phyloP scores from a whole-genome alignment of 2,113 vertebrate genomes.

The Aphyosemion australe region DNA sequence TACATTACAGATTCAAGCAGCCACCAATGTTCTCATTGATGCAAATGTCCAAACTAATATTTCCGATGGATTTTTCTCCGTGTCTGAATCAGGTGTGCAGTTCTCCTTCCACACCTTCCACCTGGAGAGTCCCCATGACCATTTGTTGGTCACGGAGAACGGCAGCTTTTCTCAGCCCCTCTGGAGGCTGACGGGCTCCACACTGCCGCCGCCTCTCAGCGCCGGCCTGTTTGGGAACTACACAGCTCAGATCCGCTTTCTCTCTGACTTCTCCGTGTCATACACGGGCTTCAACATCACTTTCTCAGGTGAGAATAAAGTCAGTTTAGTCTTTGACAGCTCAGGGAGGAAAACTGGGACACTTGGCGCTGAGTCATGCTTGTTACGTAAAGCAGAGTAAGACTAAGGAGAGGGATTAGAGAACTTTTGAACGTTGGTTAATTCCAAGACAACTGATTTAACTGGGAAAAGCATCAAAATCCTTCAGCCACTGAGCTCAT shows the following conservation, averaged over 20 bases:
- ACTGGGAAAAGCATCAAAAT: background rate
- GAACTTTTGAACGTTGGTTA: constrained; percentile 5
- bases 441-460: constrained; percentile 12
- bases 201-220: constrained; percentile 88
- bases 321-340: background rate
- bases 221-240: constrained; percentile 97
- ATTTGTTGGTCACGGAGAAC: constrained; percentile 94
- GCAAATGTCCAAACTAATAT: background rate
- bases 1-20: background rate
- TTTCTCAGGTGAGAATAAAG: constrained; percentile 86
- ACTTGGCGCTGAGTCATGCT: background rate
- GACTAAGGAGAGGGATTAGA: background rate
- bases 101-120: constrained; percentile 98
- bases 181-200: constrained; percentile 91
- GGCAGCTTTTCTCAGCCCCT: constrained; percentile 91
- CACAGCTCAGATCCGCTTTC: constrained; percentile 94
- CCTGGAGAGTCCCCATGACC: constrained; percentile 94
- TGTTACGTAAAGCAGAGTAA: background rate
- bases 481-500: too few species aligned
- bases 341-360: background rate
- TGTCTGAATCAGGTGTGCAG: constrained; percentile 85
- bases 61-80: background rate
- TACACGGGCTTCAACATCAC: constrained; percentile 99
- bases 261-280: constrained; percentile 98
- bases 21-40: background rate